Evolutionary conservation across 1,140 invertebrate species (phyloP).

Genomic region (Cephus cinctus): DNA sequence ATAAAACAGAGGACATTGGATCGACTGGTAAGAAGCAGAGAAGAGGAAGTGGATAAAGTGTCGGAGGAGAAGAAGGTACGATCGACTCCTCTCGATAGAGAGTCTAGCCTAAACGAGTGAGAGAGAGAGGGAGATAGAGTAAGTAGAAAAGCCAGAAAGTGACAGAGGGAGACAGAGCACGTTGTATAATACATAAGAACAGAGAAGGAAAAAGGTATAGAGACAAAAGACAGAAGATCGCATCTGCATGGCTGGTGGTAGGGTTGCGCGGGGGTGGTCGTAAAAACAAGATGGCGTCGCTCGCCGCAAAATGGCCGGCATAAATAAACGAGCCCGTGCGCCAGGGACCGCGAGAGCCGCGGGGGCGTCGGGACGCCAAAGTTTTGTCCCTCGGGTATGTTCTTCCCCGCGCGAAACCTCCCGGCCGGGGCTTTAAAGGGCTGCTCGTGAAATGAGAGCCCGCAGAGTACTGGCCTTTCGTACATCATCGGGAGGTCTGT

Average conservation of each 20-base stretch:
- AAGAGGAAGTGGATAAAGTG: not conserved
- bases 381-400: slow-evolving; percentile 13
- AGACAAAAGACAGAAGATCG: not conserved
- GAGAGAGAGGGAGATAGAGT: not conserved
- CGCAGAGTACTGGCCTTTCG: too few relatives aligned
- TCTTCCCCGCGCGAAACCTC: not conserved
- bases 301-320: slow-evolving; percentile 44
- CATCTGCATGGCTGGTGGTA: not conserved
- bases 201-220: slow-evolving; percentile 5
- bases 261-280: slow-evolving; percentile 24
- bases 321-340: slow-evolving; percentile 40
- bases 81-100: slow-evolving; percentile 9
- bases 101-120: not conserved
- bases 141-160: slow-evolving; percentile 11
- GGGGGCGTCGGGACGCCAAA: slow-evolving; percentile 1
- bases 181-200: too few relatives aligned
- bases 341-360: not conserved
- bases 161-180: not conserved
- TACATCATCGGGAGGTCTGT: too few relatives aligned
- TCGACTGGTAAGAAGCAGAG: not conserved
- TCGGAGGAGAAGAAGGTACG: not conserved
- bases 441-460: too few relatives aligned
- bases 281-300: slow-evolving; percentile 50
- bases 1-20: not conserved
- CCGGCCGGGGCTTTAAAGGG: slow-evolving; percentile 2